These are phyloP conservation scores for Melanerpes formicivorus DNA, from an alignment of 2,113 vertebrate species.

Conservation along the genomic window DNA sequence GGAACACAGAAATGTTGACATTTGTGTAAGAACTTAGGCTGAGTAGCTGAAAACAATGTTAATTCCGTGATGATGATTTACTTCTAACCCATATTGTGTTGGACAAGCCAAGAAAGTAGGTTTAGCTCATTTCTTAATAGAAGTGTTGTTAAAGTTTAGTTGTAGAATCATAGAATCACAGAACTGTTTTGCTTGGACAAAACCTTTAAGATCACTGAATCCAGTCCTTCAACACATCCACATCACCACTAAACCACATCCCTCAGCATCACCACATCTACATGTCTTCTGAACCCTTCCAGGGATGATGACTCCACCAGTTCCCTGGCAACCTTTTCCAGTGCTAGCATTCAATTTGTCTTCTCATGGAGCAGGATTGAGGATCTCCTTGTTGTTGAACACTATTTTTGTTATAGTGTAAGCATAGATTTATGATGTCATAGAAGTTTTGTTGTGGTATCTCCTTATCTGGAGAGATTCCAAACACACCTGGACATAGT, in stretches of 20 bases:
- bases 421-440: neutral
- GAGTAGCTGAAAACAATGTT: neutral
- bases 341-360: neutral
- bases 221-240: no score
- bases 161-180: neutral
- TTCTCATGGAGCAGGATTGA: neutral
- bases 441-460: neutral
- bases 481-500: no score
- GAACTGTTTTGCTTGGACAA: no score
- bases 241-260: no score
- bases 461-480: no score
- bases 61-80: neutral
- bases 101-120: neutral
- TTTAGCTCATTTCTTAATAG: neutral
- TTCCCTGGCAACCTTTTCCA: neutral
- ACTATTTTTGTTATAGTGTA: neutral
- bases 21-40: neutral
- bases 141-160: neutral
- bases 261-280: no score
- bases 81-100: neutral
- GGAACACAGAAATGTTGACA: slow-evolving; percentile 24
- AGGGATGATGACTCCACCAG: no score
- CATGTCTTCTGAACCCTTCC: no score
- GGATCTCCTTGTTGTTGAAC: rapidly evolving
- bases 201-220: no score